Base-by-base conservation (phyloP, 2,888 invertebrate genomes). In the Gibbula magus region DNA sequence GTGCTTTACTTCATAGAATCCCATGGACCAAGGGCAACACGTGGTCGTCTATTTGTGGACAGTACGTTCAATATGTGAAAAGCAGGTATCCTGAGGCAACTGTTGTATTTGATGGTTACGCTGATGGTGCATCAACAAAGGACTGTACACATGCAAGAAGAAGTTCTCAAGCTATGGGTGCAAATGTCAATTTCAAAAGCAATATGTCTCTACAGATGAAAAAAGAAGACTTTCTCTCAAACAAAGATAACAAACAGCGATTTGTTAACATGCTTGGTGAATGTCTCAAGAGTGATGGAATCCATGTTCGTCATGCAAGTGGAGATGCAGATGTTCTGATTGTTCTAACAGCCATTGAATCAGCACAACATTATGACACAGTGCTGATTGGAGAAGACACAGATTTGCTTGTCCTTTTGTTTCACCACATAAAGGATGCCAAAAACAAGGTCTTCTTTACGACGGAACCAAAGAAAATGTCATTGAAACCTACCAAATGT, bases 91-190 rank as follows among this genome's bases (percentile, higher is more conserved):
- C 25, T 54, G 3, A 77, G 20, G 10, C 61, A n/a, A 74, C 61
- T 5, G 75, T 82, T 51, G 79, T 79, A 0, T 82, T 82, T 82
- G 79, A 82, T 79, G 82, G 82, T 10, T 82, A 82, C 56, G n/a
- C 35, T 0, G 13, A 61, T 22, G 78, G 79, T 1, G 79, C 82
- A 16, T 22, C 54, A n/a, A 75, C 75, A 1, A 80, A 82, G 51
- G 82, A 82, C 67, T n/a, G 35, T 4, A 78, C 78, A 16, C 82
- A 82, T 51, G 10, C 66, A n/a, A 54, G 80, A 18, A 56, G 82
- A 3, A 53, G 54, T 54, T 35, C 22, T 18, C 77, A 79, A 16
- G 52, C 10, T 0, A 20, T 32, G 25, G 80, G 82, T 20, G 53
- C 67, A 1, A 29, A 67, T n/a, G 82, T 82, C 16, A 80, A 70